Evolutionary conservation across 2,797 vertebrate species (phyloP).

Genomic region (Botia almorhae): DNA sequence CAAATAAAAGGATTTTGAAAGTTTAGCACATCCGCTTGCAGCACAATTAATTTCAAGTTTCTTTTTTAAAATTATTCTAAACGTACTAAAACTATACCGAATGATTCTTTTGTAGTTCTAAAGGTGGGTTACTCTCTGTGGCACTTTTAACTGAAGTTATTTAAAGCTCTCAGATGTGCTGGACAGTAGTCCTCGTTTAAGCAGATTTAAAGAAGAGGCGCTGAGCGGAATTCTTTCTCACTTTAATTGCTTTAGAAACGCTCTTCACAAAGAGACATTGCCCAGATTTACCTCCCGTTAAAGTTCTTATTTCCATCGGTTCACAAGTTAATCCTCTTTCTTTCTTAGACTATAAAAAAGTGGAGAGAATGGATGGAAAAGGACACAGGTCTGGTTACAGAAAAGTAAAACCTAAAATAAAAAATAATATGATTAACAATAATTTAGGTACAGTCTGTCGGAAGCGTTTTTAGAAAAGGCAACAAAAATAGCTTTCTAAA

Average conservation of each 20-base stretch:
- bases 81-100: too few species aligned
- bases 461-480: neutral
- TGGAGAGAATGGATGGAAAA: conserved; percentile 59
- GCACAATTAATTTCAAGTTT: neutral
- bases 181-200: conserved; percentile 89
- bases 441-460: neutral
- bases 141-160: conserved; percentile 72
- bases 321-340: conserved; percentile 96
- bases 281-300: conserved; percentile 92
- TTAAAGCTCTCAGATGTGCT: conserved; percentile 85
- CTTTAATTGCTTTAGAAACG: conserved; percentile 97
- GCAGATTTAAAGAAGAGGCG: conserved; percentile 89
- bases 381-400: conserved; percentile 26
- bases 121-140: conserved; percentile 60
- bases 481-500: conserved; percentile 2
- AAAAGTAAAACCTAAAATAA: neutral
- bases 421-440: conserved; percentile 42
- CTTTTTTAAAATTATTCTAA: too few species aligned
- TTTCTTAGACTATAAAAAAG: conserved; percentile 78
- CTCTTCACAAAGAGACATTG: conserved; percentile 91
- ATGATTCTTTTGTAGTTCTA: conserved; percentile 42
- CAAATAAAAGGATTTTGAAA: neutral
- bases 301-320: conserved; percentile 93
- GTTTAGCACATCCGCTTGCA: too few species aligned
- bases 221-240: conserved; percentile 92